These are phyloP conservation scores for Anniella stebbinsi DNA, from an alignment of 2,797 vertebrate genomes.

Conservation along the genomic window DNA sequence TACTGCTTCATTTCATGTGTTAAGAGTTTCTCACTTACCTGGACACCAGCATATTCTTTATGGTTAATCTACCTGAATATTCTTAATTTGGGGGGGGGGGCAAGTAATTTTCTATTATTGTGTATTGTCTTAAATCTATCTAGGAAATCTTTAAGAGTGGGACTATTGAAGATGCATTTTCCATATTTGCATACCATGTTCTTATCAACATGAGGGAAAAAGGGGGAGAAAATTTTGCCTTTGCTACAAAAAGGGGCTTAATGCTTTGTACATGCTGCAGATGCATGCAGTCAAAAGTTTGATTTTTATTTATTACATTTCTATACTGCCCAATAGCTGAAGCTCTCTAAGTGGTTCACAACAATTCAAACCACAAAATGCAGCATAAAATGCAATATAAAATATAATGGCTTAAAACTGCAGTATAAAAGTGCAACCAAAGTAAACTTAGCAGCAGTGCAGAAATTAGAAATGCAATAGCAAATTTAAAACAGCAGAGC, in stretches of 20 bases:
- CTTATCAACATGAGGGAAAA: not conserved
- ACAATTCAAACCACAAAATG: no score
- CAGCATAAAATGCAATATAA: no score
- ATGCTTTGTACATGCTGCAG: not conserved
- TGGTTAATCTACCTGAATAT: not conserved
- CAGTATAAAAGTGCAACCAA: no score
- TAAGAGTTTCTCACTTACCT: not conserved
- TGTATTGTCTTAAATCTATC: not conserved
- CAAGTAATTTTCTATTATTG: not conserved
- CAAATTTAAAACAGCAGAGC: no score
- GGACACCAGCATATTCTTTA: not conserved
- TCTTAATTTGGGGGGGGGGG: not conserved
- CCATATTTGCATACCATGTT: not conserved
- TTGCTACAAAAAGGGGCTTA: not conserved
- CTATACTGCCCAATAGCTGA: no score
- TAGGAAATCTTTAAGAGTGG: not conserved
- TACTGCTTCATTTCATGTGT: not conserved
- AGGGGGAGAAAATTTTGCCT: not conserved
- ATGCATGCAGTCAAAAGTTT: not conserved
- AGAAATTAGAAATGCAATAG: no score
- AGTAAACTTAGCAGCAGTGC: no score
- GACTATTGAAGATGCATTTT: not conserved
- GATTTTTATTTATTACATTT: no score
- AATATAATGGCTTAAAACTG: no score
- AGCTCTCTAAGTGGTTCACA: no score